phyloP scores from a whole-genome alignment of 2,797 vertebrate genomes.

The Denticeps clupeoides region DNA sequence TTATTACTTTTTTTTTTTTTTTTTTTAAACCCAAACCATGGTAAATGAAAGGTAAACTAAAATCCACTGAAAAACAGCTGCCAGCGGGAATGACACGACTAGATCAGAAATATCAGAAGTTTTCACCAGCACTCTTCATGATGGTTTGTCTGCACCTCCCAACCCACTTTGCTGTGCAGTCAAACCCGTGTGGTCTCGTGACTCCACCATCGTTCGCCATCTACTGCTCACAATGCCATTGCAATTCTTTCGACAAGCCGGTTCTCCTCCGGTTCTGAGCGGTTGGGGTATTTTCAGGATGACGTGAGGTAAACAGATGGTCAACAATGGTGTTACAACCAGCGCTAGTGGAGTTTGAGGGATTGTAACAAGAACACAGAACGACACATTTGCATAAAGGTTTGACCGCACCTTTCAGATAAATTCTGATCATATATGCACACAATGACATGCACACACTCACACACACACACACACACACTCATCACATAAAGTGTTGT shows the following conservation, averaged over 20 bases:
- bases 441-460: background rate
- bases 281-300: too few species aligned
- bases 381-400: slow-evolving; percentile 17
- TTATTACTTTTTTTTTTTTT: background rate
- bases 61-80: too few species aligned
- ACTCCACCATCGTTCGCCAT: background rate
- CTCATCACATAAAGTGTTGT: slow-evolving; percentile 3
- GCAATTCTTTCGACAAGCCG: background rate
- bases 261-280: too few species aligned
- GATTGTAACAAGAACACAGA: background rate
- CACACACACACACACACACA: slow-evolving; percentile 8
- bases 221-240: background rate
- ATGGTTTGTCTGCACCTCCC: slow-evolving; percentile 6
- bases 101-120: too few species aligned
- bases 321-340: too few species aligned
- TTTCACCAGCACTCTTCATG: too few species aligned
- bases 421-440: slow-evolving; percentile 15
- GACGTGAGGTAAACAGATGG: too few species aligned
- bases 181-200: slow-evolving; percentile 8
- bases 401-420: slow-evolving; percentile 24
- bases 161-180: slow-evolving; percentile 7
- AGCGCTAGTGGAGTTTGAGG: too few species aligned
- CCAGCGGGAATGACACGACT: too few species aligned
- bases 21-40: background rate
- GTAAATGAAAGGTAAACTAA: too few species aligned